Evolutionary conservation across 2,888 invertebrate species (phyloP).

Genomic region (Polydrusus cervinus): DNA sequence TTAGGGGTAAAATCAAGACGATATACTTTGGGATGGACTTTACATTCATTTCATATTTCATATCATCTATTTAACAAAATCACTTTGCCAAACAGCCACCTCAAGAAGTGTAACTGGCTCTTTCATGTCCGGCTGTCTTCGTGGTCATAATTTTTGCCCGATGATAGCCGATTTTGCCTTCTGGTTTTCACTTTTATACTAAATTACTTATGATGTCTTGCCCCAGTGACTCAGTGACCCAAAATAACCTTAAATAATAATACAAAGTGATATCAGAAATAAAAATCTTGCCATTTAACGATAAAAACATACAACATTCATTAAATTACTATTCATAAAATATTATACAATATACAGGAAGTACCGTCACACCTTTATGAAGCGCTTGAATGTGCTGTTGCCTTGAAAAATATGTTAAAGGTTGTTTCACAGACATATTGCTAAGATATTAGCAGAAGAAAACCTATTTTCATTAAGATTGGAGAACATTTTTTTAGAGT

Average conservation of each 20-base stretch:
- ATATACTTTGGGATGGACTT: too few relatives aligned
- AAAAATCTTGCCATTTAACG: constrained; percentile 15
- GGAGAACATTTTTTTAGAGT: too few relatives aligned
- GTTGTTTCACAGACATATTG: constrained; percentile 15
- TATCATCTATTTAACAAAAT: too few relatives aligned
- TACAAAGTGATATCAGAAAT: neutral
- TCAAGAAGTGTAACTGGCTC: too few relatives aligned
- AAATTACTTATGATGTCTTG: neutral
- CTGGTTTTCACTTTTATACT: too few relatives aligned
- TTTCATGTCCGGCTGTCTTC: too few relatives aligned
- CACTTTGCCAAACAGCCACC: too few relatives aligned
- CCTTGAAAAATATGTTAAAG: constrained; percentile 51
- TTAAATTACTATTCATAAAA: constrained; percentile 34
- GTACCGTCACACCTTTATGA: constrained; percentile 47
- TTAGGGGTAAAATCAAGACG: too few relatives aligned
- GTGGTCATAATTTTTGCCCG: too few relatives aligned
- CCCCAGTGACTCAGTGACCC: constrained; percentile 13
- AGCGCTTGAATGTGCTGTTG: constrained; percentile 41
- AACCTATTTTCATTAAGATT: too few relatives aligned
- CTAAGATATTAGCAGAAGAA: neutral
- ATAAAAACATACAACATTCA: constrained; percentile 8
- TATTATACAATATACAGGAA: constrained; percentile 47
- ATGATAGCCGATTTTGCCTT: too few relatives aligned
- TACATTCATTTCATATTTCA: too few relatives aligned
- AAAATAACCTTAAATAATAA: neutral